Percentiles rank a stretch among this genome's conserved stretches.
phyloP scores from a whole-genome alignment of 1,140 invertebrate genomes.

The Diplogasteroides magnus region DNA sequence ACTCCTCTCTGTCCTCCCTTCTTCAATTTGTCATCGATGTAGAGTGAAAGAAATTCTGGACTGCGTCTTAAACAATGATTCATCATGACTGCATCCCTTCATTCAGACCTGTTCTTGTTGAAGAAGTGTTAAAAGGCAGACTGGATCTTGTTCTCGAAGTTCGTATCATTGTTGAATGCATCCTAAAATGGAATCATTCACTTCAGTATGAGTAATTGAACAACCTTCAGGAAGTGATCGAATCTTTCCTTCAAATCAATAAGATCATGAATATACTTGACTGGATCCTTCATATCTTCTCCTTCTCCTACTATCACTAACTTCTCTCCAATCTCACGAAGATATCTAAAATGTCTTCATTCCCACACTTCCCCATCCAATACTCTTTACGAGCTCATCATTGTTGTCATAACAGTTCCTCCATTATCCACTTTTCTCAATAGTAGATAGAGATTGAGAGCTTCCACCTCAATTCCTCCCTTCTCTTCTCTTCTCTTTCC shows the following conservation, averaged over 20 bases:
- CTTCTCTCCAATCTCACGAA: conserved; percentile 53
- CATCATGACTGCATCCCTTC: too few species aligned
- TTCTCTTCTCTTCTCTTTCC: conserved; percentile 4
- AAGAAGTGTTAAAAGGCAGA: conserved; percentile 98
- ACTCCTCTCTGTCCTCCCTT: conserved; percentile 74
- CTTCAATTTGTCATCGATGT: conserved; percentile 98
- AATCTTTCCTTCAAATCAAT: conserved; percentile 94
- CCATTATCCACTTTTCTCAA: conserved; percentile 82
- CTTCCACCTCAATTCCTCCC: conserved; percentile 56
- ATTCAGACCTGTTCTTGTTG: conserved; percentile 68
- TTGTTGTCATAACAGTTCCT: conserved; percentile 85
- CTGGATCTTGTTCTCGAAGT: conserved; percentile 87
- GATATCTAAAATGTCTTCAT: conserved; percentile 25
- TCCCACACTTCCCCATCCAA: background rate
- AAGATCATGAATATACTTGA: too few species aligned
- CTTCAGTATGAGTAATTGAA: too few species aligned
- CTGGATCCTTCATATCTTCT: too few species aligned
- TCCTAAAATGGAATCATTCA: too few species aligned
- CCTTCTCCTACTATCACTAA: conserved; percentile 86
- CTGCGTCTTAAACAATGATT: too few species aligned
- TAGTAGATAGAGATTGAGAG: conserved; percentile 94
- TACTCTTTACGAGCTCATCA: conserved; percentile 76
- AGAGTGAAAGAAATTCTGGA: conserved; percentile 96
- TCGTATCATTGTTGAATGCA: conserved; percentile 81
- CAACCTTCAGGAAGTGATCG: conserved; percentile 92